Conservation (phyloP, 1,140 invertebrate species). For the Drosophila oshimai region DNA sequence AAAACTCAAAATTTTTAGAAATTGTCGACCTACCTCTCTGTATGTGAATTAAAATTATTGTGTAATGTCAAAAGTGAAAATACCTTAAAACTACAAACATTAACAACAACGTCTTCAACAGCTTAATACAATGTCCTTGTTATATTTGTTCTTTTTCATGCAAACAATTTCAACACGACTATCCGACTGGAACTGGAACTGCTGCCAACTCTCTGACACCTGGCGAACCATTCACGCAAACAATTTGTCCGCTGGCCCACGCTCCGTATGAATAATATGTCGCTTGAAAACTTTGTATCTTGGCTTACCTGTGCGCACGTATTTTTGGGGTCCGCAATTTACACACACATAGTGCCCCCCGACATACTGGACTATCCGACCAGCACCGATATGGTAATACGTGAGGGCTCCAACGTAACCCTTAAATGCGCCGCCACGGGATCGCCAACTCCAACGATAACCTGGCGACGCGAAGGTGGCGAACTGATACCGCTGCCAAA, state of each 20-base stretch:
- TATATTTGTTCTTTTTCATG: background rate
- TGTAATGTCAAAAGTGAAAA: too few relatives aligned
- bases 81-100: background rate
- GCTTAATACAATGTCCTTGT: constrained; percentile 2
- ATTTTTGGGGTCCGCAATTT: background rate
- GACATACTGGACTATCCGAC: constrained; percentile 93
- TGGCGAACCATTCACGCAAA: constrained; percentile 48
- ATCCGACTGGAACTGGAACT: constrained; percentile 19
- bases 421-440: constrained; percentile 91
- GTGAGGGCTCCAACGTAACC: constrained; percentile 93
- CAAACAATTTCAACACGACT: constrained; percentile 31
- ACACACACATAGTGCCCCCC: constrained; percentile 88
- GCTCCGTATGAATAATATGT: constrained; percentile 72
- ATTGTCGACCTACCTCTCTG: background rate
- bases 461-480: constrained; percentile 92
- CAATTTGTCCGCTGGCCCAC: constrained; percentile 48
- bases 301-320: constrained; percentile 14
- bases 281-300: constrained; percentile 50
- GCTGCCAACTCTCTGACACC: constrained; percentile 43
- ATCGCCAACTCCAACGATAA: constrained; percentile 90
- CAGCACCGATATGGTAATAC: constrained; percentile 92
- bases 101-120: background rate
- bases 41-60: too few relatives aligned
- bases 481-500: constrained; percentile 86
- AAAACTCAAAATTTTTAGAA: constrained; percentile 11